Conservation (phyloP, 2,113 vertebrate species). For the Eclectus roratus region DNA sequence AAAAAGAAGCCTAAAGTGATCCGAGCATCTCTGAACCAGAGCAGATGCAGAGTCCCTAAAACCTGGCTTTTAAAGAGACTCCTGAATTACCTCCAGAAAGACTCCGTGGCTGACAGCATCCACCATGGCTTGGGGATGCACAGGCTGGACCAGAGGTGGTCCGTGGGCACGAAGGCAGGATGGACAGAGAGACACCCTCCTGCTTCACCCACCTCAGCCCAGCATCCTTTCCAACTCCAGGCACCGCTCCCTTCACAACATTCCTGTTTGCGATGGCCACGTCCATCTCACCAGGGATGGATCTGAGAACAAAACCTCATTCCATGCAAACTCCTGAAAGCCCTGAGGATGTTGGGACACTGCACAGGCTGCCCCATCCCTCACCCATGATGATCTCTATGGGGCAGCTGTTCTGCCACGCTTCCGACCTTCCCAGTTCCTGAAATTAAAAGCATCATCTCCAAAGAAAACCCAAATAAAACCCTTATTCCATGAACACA, state of each 20-base stretch:
- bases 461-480: background rate
- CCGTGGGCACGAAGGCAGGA: background rate
- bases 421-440: background rate
- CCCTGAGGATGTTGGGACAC: background rate
- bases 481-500: background rate
- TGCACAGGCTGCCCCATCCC: background rate
- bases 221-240: background rate
- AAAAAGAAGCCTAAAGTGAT: background rate
- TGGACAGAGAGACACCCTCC: background rate
- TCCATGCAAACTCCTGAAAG: background rate
- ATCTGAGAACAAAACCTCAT: background rate
- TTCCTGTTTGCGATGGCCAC: fast-evolving
- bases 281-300: too few relatives aligned
- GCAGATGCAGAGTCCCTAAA: background rate
- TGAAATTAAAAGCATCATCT: background rate
- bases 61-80: fast-evolving
- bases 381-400: too few relatives aligned
- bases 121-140: background rate
- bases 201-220: background rate
- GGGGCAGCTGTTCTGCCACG: background rate
- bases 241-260: background rate
- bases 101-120: fast-evolving
- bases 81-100: background rate
- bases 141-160: fast-evolving
- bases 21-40: background rate